phyloP scores from a whole-genome alignment of 2,797 vertebrate species.

The Otus scops region DNA sequence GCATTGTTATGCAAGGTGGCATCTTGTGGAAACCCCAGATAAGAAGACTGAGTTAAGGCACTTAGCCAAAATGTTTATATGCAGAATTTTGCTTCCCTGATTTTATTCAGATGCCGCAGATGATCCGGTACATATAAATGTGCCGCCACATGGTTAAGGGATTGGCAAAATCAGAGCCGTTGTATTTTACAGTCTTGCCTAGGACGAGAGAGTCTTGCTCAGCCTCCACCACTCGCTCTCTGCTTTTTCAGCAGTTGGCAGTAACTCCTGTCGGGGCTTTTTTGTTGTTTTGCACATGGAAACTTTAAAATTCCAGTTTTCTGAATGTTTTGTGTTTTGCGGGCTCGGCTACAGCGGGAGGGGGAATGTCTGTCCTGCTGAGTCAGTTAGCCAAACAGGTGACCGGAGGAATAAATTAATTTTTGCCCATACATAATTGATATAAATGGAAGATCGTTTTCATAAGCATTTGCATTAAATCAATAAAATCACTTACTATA shows the following conservation, averaged over 20 bases:
- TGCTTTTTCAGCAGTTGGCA: conserved; percentile 61
- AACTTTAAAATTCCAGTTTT: conserved; percentile 41
- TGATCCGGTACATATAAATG: conserved; percentile 57
- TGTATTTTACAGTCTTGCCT: conserved; percentile 59
- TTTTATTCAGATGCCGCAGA: conserved; percentile 69
- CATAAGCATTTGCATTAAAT: conserved; percentile 73
- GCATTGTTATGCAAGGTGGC: conserved; percentile 65
- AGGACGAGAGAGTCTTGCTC: conserved; percentile 41
- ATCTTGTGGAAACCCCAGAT: conserved; percentile 59
- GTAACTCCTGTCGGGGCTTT: conserved; percentile 52
- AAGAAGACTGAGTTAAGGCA: conserved; percentile 58
- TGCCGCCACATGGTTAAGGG: conserved; percentile 54
- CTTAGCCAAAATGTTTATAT: conserved; percentile 68
- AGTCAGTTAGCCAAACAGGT: conserved; percentile 64
- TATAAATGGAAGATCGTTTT: conserved; percentile 69
- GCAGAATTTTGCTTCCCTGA: conserved; percentile 70
- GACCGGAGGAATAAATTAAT: conserved; percentile 74
- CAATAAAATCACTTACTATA: conserved; percentile 72
- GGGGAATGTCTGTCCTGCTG: conserved; percentile 36
- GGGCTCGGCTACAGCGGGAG: not conserved
- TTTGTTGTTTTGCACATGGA: conserved; percentile 57
- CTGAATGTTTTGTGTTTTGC: not conserved
- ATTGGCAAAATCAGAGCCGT: conserved; percentile 58
- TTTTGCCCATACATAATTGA: conserved; percentile 71
- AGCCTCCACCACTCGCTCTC: conserved; percentile 40